Conservation (phyloP, 2,797 vertebrate species). For the Acrossocheilus wenchowensis region DNA sequence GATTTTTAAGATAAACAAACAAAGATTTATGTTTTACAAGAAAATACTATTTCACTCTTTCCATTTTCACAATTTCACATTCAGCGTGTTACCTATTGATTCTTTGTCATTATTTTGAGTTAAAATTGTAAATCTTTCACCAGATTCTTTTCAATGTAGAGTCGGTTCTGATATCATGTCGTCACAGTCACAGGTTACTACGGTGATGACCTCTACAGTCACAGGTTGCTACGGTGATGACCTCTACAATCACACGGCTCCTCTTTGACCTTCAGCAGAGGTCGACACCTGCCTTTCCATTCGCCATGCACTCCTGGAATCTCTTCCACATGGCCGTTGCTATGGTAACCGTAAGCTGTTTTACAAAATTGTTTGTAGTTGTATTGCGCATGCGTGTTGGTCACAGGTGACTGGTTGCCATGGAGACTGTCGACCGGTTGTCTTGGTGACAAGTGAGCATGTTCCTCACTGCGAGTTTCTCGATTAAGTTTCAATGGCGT, state of each 20-base stretch:
- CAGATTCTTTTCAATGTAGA: background rate
- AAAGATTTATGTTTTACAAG: too few species aligned
- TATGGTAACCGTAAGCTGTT: conserved; percentile 3
- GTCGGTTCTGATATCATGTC: background rate
- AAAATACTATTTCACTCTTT: too few species aligned
- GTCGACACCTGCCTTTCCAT: background rate
- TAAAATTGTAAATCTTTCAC: too few species aligned
- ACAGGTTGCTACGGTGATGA: background rate
- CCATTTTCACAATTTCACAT: too few species aligned
- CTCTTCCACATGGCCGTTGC: background rate
- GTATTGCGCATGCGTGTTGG: background rate
- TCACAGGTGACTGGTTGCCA: background rate
- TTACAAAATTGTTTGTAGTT: background rate
- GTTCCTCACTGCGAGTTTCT: conserved; percentile 58
- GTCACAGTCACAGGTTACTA: too few species aligned
- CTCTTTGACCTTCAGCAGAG: conserved; percentile 9
- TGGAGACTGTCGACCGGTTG: background rate
- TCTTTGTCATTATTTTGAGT: too few species aligned
- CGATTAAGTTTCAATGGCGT: conserved; percentile 92
- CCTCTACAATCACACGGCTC: conserved; percentile 18
- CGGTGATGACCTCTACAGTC: too few species aligned
- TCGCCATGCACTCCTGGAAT: background rate
- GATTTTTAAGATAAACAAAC: too few species aligned
- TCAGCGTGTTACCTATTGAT: too few species aligned
- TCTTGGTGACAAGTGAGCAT: background rate